Base-by-base conservation (phyloP, 2,113 vertebrate species). In the Hypocryptadius cinnamomeus region DNA sequence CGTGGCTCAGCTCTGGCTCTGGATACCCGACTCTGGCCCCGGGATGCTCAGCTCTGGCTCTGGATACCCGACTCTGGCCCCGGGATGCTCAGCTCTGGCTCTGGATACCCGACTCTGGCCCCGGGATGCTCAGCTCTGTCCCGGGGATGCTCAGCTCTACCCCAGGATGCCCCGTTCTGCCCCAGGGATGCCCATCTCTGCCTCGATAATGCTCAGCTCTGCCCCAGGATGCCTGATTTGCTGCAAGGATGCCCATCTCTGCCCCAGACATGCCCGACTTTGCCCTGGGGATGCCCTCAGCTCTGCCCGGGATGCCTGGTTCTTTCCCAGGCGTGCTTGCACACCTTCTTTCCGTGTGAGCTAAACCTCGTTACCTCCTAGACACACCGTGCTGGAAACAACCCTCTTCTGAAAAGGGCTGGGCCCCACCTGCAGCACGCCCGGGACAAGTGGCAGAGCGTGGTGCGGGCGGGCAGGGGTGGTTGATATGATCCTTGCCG, bases 401-500 rank as follows among this genome's bases (percentile, higher is more conserved):
- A 6, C 23, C 30, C 18, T 2, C 35, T 27, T 60, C 33, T 15
- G 0, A 17, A 20, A 56, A 21, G 5, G 45, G 19, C 50, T 12
- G 31, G 63, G 24, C 76, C 54, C 9, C 5, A 3, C 24, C 47
- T 7, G 23, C 44, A 20, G 50, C 5, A 25, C 3, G 20, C 4
- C 5, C 28, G 3, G 72, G 71, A 25, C 56, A 8, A 30, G 51
- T 15, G 59, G 31, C 44, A 64, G 53, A 57, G 74, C 31, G 9
- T 27, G 37, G 22, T 5, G 25, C 9, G 14, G 33, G 56, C 2
- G 14, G 54, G 37, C 13, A 37, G 25, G 37, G 19, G 15, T 13
- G 20, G 12, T 1, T 16, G 72, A 10, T 40, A 0, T 2, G 61
- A 66, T 15, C 21, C 79, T 5, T n/a, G 56, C 31, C 5, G 57